A percentile compares a stretch with the other conserved stretches of the same genome.
Conservation (phyloP, 2,888 invertebrate species). For the Endotricha flammealis region DNA sequence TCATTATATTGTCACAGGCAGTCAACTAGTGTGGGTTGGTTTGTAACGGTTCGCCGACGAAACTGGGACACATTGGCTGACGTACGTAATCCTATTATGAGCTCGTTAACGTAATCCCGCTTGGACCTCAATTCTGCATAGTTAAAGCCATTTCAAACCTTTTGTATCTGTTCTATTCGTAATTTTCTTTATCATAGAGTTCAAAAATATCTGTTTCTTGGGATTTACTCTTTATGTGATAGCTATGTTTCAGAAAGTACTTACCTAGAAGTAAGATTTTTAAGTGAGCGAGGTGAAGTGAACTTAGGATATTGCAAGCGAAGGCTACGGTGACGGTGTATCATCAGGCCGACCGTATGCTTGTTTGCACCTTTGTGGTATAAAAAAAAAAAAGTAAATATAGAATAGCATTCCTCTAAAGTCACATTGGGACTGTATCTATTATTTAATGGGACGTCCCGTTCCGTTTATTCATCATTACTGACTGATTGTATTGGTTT, state of each 20-base stretch:
- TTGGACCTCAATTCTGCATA: slow-evolving; percentile 46
- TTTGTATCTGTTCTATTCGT: slow-evolving; percentile 15
- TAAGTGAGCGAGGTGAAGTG: no score
- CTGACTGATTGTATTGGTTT: slow-evolving; percentile 25
- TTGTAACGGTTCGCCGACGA: slow-evolving; percentile 50
- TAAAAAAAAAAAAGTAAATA: no score
- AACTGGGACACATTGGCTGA: slow-evolving; percentile 61
- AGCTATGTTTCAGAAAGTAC: no score
- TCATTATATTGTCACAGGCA: slow-evolving; percentile 66
- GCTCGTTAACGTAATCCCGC: slow-evolving; percentile 69
- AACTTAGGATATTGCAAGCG: no score
- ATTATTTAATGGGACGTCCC: slow-evolving; percentile 9
- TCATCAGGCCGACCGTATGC: no score
- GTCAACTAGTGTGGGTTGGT: slow-evolving; percentile 54
- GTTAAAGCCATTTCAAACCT: slow-evolving; percentile 25
- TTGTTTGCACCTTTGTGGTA: no score
- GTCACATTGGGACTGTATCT: neutral
- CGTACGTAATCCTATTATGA: slow-evolving; percentile 72
- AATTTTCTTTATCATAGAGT: slow-evolving; percentile 6
- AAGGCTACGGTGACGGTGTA: no score
- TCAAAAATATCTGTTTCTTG: no score
- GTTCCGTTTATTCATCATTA: slow-evolving; percentile 29
- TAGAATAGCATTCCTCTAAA: no score
- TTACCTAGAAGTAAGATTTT: no score
- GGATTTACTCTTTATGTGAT: no score